Evolutionary conservation across 2,113 vertebrate species (phyloP), one percentile per base, ranked within the genome.

Genomic region (Rissa tridactyla): DNA sequence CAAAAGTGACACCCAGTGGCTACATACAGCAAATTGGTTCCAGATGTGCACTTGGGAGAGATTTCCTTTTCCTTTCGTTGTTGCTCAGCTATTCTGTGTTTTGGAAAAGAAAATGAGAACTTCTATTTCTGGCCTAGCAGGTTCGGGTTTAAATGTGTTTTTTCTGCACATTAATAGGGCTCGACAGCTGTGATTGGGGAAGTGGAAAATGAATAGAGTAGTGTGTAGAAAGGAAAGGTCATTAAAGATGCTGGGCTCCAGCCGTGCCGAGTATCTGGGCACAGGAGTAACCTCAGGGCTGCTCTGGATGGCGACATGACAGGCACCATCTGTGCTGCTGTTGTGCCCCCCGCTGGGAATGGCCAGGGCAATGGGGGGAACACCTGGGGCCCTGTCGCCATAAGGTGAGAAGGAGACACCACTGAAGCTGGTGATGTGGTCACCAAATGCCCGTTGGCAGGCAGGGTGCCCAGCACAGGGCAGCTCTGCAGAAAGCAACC

Each of bases 1-100:
- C 94, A 97, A 96, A 97, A 97, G 97, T 98, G 96, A 97, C 96
- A 97, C 96, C 96, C 96, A 96, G 96, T 97, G 97, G 97, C 95
- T 97, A 51, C 94, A 88, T 88, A 82, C 91, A 95, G 94, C 92
- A 96, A 95, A 98, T 97, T 97, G 94, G 69, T 96, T 97, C 96
- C 97, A 98, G 97, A 97, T 98, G 97, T 95, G 92, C 86, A 38
- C 92, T 97, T 29, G 26, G 72, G 85, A 96, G 90, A 96, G 87
- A 81, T 96, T 96, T 97, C 90, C 94, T 93, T 96, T 95, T 93
- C 54, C 76, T 90, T 93, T 95, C 32, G 52, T 95, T 96, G 96
- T 96, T 95, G 82, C 83, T 97, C 94, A 92, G 91, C 92, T 93
- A 71, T 92, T 94, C 86, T 80, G 34, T 96, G 90, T 95, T 97